phyloP scores from a whole-genome alignment of 2,113 vertebrate species.

The Etheostoma spectabile region DNA sequence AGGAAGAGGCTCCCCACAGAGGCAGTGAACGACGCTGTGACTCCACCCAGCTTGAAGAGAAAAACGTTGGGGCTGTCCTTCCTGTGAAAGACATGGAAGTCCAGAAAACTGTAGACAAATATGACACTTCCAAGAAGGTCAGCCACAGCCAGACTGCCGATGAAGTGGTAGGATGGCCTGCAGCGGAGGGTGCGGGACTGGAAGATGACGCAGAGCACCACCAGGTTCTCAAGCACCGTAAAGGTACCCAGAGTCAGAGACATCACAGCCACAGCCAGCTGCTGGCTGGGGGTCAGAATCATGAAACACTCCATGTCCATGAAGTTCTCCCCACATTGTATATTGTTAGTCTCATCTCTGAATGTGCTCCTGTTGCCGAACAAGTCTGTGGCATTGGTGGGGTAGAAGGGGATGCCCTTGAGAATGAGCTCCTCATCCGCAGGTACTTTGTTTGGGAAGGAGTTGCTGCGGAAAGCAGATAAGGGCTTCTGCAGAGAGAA shows the following conservation, averaged over 20 bases:
- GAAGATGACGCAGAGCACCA: conserved; percentile 95
- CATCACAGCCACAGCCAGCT: conserved; percentile 94
- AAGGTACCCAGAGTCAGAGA: conserved; percentile 97
- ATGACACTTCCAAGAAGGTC: conserved; percentile 98
- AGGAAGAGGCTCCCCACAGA: conserved; percentile 98
- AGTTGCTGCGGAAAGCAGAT: conserved; percentile 93
- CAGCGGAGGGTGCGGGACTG: conserved; percentile 96
- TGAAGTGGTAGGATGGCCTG: conserved; percentile 98
- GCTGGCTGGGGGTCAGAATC: conserved; percentile 98
- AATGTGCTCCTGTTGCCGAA: conserved; percentile 91
- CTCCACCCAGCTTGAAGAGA: conserved; percentile 97
- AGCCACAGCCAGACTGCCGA: conserved; percentile 95
- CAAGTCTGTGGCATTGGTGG: conserved; percentile 92
- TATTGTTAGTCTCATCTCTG: conserved; percentile 89
- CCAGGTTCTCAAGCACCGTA: conserved; percentile 96
- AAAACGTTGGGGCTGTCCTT: conserved; percentile 97
- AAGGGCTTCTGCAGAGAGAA: conserved; percentile 93
- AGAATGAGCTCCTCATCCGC: conserved; percentile 90
- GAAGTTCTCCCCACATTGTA: conserved; percentile 98
- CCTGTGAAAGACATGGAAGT: conserved; percentile 98
- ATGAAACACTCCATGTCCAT: conserved; percentile 99
- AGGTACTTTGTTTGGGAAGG: conserved; percentile 93
- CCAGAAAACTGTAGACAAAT: conserved; percentile 99
- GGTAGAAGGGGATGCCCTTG: conserved; percentile 88
- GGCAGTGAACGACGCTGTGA: conserved; percentile 97